Conservation (phyloP, 2,888 invertebrate genomes). For the Priocnemis perturbator region DNA sequence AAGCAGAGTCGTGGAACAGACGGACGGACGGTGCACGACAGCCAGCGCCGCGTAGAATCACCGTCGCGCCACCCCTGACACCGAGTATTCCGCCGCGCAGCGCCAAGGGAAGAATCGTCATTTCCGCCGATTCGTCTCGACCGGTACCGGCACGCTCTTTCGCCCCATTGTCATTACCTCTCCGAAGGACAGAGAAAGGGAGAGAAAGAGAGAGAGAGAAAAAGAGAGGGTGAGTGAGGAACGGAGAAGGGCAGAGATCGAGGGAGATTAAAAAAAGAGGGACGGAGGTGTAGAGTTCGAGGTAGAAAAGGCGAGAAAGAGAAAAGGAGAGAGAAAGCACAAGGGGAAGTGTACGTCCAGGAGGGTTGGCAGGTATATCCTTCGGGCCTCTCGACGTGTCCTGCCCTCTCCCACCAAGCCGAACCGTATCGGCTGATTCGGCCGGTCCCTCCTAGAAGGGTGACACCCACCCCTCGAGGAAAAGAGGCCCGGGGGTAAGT, state of each 20-base stretch:
- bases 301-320: slow-evolving; percentile 19
- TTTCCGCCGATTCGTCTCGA: slow-evolving; percentile 4
- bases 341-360: slow-evolving; percentile 24
- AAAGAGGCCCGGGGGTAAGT: slow-evolving; percentile 52
- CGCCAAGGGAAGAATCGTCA: not conserved
- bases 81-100: not conserved
- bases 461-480: slow-evolving; percentile 59
- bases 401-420: slow-evolving; percentile 50
- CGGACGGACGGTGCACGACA: slow-evolving; percentile 10
- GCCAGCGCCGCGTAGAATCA: slow-evolving; percentile 29
- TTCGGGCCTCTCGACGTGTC: slow-evolving; percentile 23
- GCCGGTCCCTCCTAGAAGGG: slow-evolving; percentile 43
- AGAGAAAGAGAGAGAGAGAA: not conserved
- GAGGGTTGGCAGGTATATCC: slow-evolving; percentile 54
- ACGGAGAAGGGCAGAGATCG: not conserved
- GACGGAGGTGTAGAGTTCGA: slow-evolving; percentile 15
- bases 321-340: slow-evolving; percentile 25
- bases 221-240: slow-evolving; percentile 8
- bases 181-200: not conserved
- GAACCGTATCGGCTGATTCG: slow-evolving; percentile 35
- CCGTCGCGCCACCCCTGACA: not conserved
- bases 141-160: slow-evolving; percentile 1
- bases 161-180: not conserved
- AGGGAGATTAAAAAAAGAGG: not conserved
- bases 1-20: slow-evolving; percentile 6